Conservation (phyloP, 2,113 vertebrate species). For the Silurus asotus region DNA sequence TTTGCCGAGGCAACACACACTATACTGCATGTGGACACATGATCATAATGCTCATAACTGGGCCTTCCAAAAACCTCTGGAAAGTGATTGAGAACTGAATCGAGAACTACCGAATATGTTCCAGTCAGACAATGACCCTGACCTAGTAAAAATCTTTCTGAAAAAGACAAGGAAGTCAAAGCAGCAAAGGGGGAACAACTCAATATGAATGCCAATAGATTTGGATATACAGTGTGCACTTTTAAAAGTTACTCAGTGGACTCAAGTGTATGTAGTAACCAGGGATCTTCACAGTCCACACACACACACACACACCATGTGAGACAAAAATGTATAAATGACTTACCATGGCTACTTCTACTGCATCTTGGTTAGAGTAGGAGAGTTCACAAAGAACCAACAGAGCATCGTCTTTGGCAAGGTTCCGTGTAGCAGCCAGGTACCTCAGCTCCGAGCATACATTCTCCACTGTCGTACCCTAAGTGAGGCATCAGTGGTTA, state of each 20-base stretch:
- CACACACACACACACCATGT: background rate
- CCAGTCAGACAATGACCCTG: background rate
- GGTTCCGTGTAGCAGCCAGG: conserved; percentile 78
- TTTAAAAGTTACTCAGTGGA: background rate
- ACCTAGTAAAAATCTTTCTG: background rate
- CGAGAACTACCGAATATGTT: background rate
- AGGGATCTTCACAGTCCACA: background rate
- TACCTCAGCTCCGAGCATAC: conserved; percentile 91
- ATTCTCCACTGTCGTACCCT: conserved; percentile 92
- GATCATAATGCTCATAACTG: background rate
- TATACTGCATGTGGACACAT: background rate
- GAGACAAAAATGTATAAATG: background rate
- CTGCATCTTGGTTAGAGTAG: conserved; percentile 76
- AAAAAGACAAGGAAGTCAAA: background rate
- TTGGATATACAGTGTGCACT: background rate
- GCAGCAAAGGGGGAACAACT: background rate
- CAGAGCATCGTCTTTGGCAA: conserved; percentile 81
- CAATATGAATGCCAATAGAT: background rate
- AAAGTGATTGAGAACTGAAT: too few species aligned
- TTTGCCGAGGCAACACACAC: background rate
- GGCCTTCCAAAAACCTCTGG: background rate
- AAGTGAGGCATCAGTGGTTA: conserved; percentile 17
- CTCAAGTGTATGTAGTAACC: background rate
- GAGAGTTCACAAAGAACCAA: conserved; percentile 87
- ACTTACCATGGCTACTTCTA: conserved; percentile 94